Evolutionary conservation across 2,113 vertebrate genomes (phyloP), one percentile per base, ranked within the genome.

Genomic region (Propithecus coquereli): DNA sequence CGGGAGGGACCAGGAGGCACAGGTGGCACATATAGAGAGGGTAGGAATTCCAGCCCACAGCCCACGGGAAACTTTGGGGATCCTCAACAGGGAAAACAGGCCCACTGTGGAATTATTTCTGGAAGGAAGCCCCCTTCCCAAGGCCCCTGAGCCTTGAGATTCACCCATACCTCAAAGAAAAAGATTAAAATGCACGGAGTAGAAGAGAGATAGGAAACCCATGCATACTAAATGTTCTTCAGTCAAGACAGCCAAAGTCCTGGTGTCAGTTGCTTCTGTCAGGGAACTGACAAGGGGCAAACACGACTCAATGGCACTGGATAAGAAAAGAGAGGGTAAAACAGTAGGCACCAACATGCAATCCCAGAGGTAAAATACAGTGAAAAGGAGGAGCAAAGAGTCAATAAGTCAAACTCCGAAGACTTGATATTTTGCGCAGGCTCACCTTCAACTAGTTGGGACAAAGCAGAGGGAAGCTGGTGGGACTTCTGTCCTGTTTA

Each of bases 31-130:
- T 0, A 57, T 0, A 32, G 17, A 57, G 1, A 32, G 17, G 66
- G 20, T 2, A 91, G 54, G 40, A 61, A 63, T 88, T 52, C 4
- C 37, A 54, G 61, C 32, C 11, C 45, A 80, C 4, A 54, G 30
- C 52, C 4, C 23, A 45, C 0, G 32, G 32, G 13, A 81, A 54
- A 50, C 5, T 63, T 68, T 59, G 0, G 0, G 11, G 30, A 70
- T 50, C 45, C 37, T 93, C 66, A 77, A 16, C 37, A 40, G 27
- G 0, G 25, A 57, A 87, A 81, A 14, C 0, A 37, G 27, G 30
- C 17, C 17, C 57, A 50, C 8, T 22, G 22, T 37, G 32, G 40
- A 96, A 79, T 94, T 87, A 80, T 74, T 93, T 95, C 68, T 89
- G 37, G 27, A 87, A 91, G 50, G 34, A 94, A 83, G 2, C 13